Evolutionary conservation across 2,888 invertebrate species (phyloP).

Genomic region (Lamproptera curius): DNA sequence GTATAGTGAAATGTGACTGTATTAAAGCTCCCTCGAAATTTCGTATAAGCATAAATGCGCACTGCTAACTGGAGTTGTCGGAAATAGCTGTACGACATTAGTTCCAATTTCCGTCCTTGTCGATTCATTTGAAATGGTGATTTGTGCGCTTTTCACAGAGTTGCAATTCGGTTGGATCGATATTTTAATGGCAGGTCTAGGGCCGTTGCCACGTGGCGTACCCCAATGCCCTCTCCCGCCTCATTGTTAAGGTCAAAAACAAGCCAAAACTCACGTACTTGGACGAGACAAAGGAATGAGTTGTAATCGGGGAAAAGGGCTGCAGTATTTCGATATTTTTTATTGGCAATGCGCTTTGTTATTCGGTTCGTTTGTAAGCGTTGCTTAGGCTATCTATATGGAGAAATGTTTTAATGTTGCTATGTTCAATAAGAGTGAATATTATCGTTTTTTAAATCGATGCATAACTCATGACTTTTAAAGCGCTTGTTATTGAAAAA

Average conservation of each 20-base stretch:
- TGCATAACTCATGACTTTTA: too few species aligned
- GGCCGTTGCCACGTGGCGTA: conserved; percentile 66
- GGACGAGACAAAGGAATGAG: conserved; percentile 48
- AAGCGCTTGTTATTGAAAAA: too few species aligned
- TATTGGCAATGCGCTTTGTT: conserved; percentile 37
- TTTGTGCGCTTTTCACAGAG: not conserved
- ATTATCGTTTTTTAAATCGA: too few species aligned
- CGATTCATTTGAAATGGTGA: not conserved
- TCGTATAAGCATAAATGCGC: not conserved
- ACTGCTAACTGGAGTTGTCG: conserved; percentile 2
- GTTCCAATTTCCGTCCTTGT: conserved; percentile 5
- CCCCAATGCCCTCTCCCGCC: conserved; percentile 41
- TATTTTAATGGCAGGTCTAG: conserved; percentile 29
- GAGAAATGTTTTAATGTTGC: too few species aligned
- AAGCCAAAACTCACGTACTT: conserved; percentile 58
- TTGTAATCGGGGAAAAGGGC: conserved; percentile 53
- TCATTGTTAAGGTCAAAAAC: conserved; percentile 65
- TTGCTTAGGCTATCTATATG: conserved; percentile 20
- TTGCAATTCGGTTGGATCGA: not conserved
- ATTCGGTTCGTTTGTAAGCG: conserved; percentile 34
- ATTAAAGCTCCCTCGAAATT: too few species aligned
- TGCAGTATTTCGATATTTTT: conserved; percentile 43
- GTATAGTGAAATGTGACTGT: too few species aligned
- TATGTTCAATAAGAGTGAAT: too few species aligned
- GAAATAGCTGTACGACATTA: conserved; percentile 10